Evolutionary conservation across 2,888 invertebrate species (phyloP).

Genomic region (Acleris laterana): DNA sequence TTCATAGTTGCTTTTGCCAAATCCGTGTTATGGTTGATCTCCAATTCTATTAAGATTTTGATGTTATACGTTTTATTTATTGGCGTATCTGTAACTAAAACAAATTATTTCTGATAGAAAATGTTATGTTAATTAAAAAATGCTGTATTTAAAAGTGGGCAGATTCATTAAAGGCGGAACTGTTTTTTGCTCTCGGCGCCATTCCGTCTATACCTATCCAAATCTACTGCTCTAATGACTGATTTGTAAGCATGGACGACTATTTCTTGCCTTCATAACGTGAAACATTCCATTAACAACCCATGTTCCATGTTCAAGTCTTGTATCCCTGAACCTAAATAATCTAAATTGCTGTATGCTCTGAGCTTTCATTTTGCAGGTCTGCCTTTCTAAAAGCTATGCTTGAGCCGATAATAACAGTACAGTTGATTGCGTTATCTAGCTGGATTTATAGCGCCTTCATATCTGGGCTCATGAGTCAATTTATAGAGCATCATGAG

Average conservation of each 20-base stretch:
- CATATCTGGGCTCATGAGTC: slow-evolving; percentile 47
- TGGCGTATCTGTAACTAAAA: no score
- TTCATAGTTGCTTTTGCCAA: neutral
- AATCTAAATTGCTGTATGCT: slow-evolving; percentile 38
- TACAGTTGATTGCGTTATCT: slow-evolving; percentile 55
- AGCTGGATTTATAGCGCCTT: slow-evolving; percentile 53
- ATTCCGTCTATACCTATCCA: slow-evolving; percentile 61
- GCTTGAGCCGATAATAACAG: slow-evolving; percentile 46
- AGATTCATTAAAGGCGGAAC: slow-evolving; percentile 9
- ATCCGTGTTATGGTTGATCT: neutral
- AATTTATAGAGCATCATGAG: slow-evolving; percentile 55
- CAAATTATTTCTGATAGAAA: neutral
- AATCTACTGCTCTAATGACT: slow-evolving; percentile 41
- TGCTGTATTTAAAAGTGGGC: slow-evolving; percentile 9
- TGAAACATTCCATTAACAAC: neutral
- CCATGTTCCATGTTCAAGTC: slow-evolving; percentile 17
- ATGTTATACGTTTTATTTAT: neutral
- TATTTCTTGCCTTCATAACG: slow-evolving; percentile 25
- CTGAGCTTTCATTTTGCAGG: slow-evolving; percentile 48
- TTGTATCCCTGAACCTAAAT: slow-evolving; percentile 32
- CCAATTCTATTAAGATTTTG: neutral
- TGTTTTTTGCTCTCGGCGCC: slow-evolving; percentile 54
- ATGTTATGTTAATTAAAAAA: slow-evolving; percentile 12
- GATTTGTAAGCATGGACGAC: no score
- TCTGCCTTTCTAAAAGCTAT: slow-evolving; percentile 46